phyloP scores from a whole-genome alignment of 2,888 invertebrate genomes.

The Deroplatys truncata region DNA sequence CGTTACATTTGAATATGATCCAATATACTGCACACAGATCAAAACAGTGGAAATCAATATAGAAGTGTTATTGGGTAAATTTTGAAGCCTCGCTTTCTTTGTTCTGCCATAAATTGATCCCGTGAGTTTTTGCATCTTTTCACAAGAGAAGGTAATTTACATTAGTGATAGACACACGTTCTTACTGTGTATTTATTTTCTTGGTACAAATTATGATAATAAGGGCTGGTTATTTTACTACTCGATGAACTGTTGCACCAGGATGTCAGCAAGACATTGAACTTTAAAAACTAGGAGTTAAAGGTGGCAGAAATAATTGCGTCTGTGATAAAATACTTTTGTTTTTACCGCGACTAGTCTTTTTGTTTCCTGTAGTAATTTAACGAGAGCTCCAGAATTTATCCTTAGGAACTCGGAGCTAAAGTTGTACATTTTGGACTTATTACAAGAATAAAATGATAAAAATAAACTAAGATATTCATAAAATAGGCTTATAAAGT shows the following conservation, averaged over 20 bases:
- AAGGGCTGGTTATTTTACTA: neutral
- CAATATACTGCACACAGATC: neutral
- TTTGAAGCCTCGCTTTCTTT: neutral
- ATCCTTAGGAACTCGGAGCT: too few relatives aligned
- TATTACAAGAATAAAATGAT: too few relatives aligned
- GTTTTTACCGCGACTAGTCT: too few relatives aligned
- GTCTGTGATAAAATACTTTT: too few relatives aligned
- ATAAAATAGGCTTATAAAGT: too few relatives aligned
- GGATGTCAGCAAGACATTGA: neutral
- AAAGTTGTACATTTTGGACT: too few relatives aligned
- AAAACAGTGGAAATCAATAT: neutral
- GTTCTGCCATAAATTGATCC: neutral
- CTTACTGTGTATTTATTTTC: neutral
- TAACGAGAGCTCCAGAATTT: too few relatives aligned
- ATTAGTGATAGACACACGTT: neutral
- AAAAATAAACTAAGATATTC: too few relatives aligned
- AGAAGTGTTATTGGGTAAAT: neutral
- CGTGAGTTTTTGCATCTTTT: neutral
- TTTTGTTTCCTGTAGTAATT: too few relatives aligned
- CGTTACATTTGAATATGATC: too few relatives aligned
- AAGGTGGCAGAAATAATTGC: neutral
- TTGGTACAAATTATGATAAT: neutral
- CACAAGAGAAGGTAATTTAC: neutral
- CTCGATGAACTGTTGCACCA: neutral
- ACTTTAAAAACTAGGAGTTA: neutral